A percentile compares a stretch with the other conserved stretches of the same genome.
Evolutionary conservation across 2,888 invertebrate genomes (phyloP).

Genomic region (Polyommatus iphigenia): DNA sequence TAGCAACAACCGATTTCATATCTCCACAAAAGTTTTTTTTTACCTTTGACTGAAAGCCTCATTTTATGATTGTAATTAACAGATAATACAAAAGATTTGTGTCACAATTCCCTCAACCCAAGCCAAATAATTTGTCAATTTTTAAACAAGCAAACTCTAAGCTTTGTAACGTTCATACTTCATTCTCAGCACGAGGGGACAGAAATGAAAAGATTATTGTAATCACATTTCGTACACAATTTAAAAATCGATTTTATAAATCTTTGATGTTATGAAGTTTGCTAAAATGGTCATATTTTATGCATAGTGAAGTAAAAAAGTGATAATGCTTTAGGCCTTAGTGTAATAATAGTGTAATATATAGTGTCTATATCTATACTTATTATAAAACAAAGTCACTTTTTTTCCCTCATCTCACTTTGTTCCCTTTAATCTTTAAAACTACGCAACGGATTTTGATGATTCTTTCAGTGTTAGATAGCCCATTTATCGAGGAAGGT

Average conservation of each 20-base stretch:
- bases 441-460: too few relatives aligned
- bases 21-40: too few relatives aligned
- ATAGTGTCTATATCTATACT: too few relatives aligned
- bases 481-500: too few relatives aligned
- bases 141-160: background rate
- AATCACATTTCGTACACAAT: constrained; percentile 58
- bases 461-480: too few relatives aligned
- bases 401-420: too few relatives aligned
- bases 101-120: background rate
- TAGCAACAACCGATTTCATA: too few relatives aligned
- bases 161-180: background rate
- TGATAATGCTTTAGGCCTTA: background rate
- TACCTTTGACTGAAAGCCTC: too few relatives aligned
- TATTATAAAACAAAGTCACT: too few relatives aligned
- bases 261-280: constrained; percentile 50
- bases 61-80: too few relatives aligned
- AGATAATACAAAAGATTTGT: background rate
- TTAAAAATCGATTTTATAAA: constrained; percentile 51
- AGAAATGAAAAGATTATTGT: constrained; percentile 53
- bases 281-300: constrained; percentile 16
- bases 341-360: too few relatives aligned
- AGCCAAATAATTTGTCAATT: constrained; percentile 1
- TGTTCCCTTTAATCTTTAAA: too few relatives aligned
- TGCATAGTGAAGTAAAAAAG: background rate
- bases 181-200: constrained; percentile 45